Conservation (phyloP, 2,113 vertebrate genomes). For the Nycticebus coucang region DNA sequence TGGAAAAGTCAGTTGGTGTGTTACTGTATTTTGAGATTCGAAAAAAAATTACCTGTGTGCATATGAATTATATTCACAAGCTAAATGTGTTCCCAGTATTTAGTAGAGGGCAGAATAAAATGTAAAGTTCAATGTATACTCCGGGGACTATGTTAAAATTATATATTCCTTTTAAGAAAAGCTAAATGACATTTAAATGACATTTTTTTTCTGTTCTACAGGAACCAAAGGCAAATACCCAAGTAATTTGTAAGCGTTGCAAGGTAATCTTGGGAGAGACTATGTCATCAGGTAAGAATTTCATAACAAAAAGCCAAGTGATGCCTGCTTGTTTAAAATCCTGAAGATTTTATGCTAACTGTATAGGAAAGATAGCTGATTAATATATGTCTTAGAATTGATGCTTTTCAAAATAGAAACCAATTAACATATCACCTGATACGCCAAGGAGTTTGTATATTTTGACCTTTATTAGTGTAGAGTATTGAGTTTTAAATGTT, state of each 20-base stretch:
- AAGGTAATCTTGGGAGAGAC: slow-evolving; percentile 91
- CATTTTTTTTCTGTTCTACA: slow-evolving; percentile 86
- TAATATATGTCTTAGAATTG: slow-evolving; percentile 40
- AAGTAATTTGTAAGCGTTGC: slow-evolving; percentile 92
- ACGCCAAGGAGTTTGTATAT: not conserved
- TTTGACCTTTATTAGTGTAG: slow-evolving; percentile 42
- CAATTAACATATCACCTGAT: not conserved
- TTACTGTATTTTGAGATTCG: slow-evolving; percentile 43
- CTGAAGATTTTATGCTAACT: slow-evolving; percentile 23
- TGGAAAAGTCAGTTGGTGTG: slow-evolving; percentile 11
- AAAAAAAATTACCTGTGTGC: slow-evolving; percentile 21
- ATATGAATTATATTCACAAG: slow-evolving; percentile 67
- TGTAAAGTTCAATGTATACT: slow-evolving; percentile 75
- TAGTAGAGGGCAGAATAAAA: slow-evolving; percentile 74
- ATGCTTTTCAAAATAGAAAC: slow-evolving; percentile 51
- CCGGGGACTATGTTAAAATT: slow-evolving; percentile 74
- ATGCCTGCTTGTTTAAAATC: slow-evolving; percentile 17
- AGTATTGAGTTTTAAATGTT: slow-evolving; percentile 27
- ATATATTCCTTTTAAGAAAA: slow-evolving; percentile 79
- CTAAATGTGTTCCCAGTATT: slow-evolving; percentile 61
- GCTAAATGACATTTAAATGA: slow-evolving; percentile 83
- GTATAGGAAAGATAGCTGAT: not conserved
- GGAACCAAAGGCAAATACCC: slow-evolving; percentile 89
- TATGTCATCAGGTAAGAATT: slow-evolving; percentile 90
- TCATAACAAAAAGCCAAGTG: slow-evolving; percentile 48